Evolutionary conservation across 2,797 vertebrate species (phyloP).

Genomic region (Esox lucius): DNA sequence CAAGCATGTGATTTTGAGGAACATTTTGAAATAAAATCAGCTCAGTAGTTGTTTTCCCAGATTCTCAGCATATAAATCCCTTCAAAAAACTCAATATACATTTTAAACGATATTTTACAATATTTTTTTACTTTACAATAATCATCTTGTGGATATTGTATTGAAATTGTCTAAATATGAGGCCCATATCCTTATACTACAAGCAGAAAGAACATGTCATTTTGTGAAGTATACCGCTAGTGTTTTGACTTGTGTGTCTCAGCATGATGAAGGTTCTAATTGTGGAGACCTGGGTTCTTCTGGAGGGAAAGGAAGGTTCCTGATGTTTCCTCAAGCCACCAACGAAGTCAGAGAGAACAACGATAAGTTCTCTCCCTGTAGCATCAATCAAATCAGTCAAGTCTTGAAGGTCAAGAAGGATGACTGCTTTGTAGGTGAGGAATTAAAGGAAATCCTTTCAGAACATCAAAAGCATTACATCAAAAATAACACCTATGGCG

Average conservation of each 20-base stretch:
- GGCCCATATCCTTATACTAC: neutral
- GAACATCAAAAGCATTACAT: neutral
- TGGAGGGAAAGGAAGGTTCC: conserved; percentile 72
- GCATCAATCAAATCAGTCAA: conserved; percentile 66
- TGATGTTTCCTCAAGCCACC: conserved; percentile 82
- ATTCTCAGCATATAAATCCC: conserved; percentile 8
- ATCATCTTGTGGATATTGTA: neutral
- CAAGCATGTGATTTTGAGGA: neutral
- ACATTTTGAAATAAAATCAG: neutral
- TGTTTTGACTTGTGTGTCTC: conserved; percentile 30
- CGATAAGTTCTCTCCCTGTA: conserved; percentile 79
- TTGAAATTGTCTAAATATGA: neutral
- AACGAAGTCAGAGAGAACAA: conserved; percentile 79
- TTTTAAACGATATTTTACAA: neutral
- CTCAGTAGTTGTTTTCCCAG: conserved; percentile 1
- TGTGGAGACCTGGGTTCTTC: conserved; percentile 68
- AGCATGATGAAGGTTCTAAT: conserved; percentile 79
- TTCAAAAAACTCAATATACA: neutral
- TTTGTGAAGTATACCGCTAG: neutral
- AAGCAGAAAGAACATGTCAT: neutral
- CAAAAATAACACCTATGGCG: neutral
- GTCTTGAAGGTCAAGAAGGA: conserved; percentile 78
- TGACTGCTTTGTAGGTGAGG: conserved; percentile 79
- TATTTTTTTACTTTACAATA: too few relatives aligned
- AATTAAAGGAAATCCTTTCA: too few relatives aligned